Evolutionary conservation across 2,888 invertebrate species (phyloP), one percentile per base, ranked within the genome.

Genomic region (Oligia fasciuncula): DNA sequence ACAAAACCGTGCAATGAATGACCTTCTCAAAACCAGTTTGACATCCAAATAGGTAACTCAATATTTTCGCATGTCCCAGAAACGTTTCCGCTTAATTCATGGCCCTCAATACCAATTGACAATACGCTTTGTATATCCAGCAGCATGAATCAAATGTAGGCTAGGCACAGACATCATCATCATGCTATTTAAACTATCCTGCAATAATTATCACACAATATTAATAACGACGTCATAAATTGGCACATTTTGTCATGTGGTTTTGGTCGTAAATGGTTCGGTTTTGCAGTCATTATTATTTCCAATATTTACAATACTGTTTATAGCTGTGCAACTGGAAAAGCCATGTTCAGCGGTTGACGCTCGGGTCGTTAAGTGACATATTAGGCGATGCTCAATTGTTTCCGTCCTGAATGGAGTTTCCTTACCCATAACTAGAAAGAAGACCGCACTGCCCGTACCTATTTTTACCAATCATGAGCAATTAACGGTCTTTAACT

Each of bases 21-120:
- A n/a, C 68, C 71, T 80, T 54, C 43, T 46, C 66, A 29, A 63
- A 70, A 60, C 23, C 17, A 29, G 40, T 81, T 83, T 68, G 63
- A 68, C 51, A 69, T 46, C 68, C 51, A 54, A 72, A 85, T 68
- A 76, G 68, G 81, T 76, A 81, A 76, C 54, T 76, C 63, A 51
- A 86, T 83, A 79, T 83, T 76, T 78, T 83, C 70, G 75, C 63
- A 73, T 83, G 73, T 43, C 57, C 84, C 70, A 76, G 68, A 63
- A 60, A 69, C 72, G 29, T 75, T 80, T 85, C 80, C 80, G 88
- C 79, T 78, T 76, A 51, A 77, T 80, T 89, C 80, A 79, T 63
- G 80, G 57, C 79, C 75, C 77, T 78, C 77, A 76, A 88, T 63
- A 23, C 60, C 68, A 73, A 81, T 77, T 83, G 65, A 83, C 84